Evolutionary conservation across 2,888 invertebrate species (phyloP), one percentile per base, ranked within the genome.

Genomic region (Argyra leucocephala): DNA sequence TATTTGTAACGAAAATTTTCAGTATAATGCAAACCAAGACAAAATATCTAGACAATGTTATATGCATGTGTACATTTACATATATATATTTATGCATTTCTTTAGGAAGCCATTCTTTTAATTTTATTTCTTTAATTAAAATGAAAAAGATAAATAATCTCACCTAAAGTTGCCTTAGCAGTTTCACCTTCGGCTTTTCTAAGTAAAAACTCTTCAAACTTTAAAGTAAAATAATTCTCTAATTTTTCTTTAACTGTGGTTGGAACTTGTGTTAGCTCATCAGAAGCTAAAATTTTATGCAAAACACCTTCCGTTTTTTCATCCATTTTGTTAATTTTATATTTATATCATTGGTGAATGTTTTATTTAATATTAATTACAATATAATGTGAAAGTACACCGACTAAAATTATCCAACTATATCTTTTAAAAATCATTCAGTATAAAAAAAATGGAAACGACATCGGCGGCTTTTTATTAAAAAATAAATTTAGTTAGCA

Each of bases 201-300:
- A 65, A 88, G 88, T 72, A 89, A 81, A 70, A 86, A 86, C 76
- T 88, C 87, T 72, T 88, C 88, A 74, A 88, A 86, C 75, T 86
- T 85, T 66, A 83, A 81, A 62, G 81, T 82, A 64, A 86, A 82
- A 72, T 82, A 83, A 48, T 76, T 76, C 72, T 86, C 85, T 58
- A 91, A 81, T 80, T 90, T 90, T 70, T 82, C 77, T 26, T 81
- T 81, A 67, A 85, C 78, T 71, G 78, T 81, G 66, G 78, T 76
- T 65, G 85, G 83, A 67, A 86, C 81, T 70, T 80, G 79, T 62
- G 78, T 75, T 75, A 85, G 81, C 76, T 87, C 86, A 65, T 84
- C 83, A 18, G 76, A 75, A 37, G 78, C 80, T 70, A 86, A 74
- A 67, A 83, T 74, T 31, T 79, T 76, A 24, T 72, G 70, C 57